Evolutionary conservation across 2,888 invertebrate species (phyloP).

Genomic region (Eugnorisma glareosa): DNA sequence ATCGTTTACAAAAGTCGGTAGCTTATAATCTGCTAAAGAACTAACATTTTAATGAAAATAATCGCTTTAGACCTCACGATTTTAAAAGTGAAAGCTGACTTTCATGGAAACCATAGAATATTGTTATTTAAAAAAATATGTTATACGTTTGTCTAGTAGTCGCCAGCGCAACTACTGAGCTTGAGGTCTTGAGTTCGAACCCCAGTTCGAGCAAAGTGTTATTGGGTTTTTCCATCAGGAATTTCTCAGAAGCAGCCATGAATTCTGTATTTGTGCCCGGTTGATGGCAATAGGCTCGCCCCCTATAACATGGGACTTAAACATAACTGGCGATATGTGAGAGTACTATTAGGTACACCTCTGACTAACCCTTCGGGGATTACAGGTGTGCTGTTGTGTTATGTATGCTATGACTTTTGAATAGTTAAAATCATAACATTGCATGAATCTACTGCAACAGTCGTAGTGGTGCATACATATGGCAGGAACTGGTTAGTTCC

Average conservation of each 20-base stretch:
- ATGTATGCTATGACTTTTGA: background rate
- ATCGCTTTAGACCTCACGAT: slow-evolving; percentile 69
- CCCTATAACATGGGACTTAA: too few relatives aligned
- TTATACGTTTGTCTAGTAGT: background rate
- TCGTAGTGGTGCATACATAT: background rate
- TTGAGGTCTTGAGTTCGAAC: background rate
- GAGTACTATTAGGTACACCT: too few relatives aligned
- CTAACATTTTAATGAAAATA: slow-evolving; percentile 73
- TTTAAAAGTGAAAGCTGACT: background rate
- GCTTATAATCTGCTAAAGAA: slow-evolving; percentile 87
- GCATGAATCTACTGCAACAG: too few relatives aligned
- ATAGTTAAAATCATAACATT: background rate
- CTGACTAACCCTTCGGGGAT: too few relatives aligned
- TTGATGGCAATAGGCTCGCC: too few relatives aligned
- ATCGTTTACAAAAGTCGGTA: slow-evolving; percentile 83
- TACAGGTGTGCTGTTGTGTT: too few relatives aligned
- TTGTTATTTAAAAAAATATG: background rate
- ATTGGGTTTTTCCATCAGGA: background rate
- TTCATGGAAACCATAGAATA: background rate
- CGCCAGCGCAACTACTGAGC: background rate
- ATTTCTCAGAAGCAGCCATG: too few relatives aligned
- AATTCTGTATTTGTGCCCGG: too few relatives aligned
- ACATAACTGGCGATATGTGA: too few relatives aligned
- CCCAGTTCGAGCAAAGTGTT: background rate
- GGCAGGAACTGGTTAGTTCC: background rate